Evolutionary conservation across 2,113 vertebrate species (phyloP).

Genomic region (Megaptera novaeangliae): DNA sequence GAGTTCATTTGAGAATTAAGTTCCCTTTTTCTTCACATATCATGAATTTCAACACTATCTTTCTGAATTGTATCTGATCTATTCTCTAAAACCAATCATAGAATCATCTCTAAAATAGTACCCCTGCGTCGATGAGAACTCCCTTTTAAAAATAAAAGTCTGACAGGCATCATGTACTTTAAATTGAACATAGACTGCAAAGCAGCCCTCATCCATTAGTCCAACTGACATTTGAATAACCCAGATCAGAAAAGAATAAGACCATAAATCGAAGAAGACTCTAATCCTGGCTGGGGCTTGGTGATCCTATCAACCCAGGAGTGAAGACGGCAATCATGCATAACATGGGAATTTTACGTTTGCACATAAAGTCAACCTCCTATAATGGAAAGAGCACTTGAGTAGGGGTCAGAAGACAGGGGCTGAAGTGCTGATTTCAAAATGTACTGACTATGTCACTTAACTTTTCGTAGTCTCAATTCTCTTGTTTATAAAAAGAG

Average conservation of each 20-base stretch:
- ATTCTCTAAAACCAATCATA: slow-evolving; percentile 54
- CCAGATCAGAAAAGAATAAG: slow-evolving; percentile 34
- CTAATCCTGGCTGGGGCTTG: not conserved
- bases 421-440: not conserved
- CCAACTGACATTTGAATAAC: slow-evolving; percentile 44
- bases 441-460: not conserved
- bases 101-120: slow-evolving; percentile 34
- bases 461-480: not conserved
- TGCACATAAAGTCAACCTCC: not conserved
- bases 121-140: slow-evolving; percentile 5
- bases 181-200: slow-evolving; percentile 39
- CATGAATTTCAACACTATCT: slow-evolving; percentile 58
- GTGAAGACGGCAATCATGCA: not conserved
- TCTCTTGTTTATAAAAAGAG: not conserved
- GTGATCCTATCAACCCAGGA: not conserved
- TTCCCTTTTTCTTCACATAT: not conserved
- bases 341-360: not conserved
- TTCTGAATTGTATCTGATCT: slow-evolving; percentile 57
- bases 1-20: slow-evolving; percentile 43
- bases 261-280: slow-evolving; percentile 1
- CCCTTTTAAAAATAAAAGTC: slow-evolving; percentile 26
- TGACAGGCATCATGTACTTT: slow-evolving; percentile 21
- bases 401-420: not conserved
- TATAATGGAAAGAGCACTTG: not conserved
- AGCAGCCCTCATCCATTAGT: slow-evolving; percentile 11